Percentiles rank a stretch among this genome's conserved stretches.
Conservation (phyloP, 2,888 invertebrate genomes). For the Pandemis cinnamomeana region DNA sequence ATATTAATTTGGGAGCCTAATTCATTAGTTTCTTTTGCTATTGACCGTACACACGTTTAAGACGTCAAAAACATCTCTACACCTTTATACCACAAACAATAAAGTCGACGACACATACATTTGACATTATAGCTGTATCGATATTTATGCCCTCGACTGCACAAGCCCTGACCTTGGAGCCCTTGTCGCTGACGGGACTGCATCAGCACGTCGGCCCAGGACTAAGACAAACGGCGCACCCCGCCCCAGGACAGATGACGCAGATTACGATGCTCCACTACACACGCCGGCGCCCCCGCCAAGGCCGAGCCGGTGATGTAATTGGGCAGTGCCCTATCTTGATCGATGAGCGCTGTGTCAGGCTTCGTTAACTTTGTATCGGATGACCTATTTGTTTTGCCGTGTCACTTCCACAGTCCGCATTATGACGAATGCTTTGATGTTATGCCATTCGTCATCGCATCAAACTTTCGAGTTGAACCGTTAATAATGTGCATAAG, state of each 20-base stretch:
- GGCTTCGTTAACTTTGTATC: neutral
- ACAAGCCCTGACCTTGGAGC: too few relatives aligned
- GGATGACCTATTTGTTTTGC: slow-evolving; percentile 5
- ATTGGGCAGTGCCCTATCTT: slow-evolving; percentile 14
- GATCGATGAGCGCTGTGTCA: slow-evolving; percentile 12
- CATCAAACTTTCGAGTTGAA: neutral
- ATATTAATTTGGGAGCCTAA: too few relatives aligned
- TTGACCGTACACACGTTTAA: too few relatives aligned
- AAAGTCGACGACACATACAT: too few relatives aligned
- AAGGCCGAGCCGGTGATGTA: slow-evolving; percentile 4
- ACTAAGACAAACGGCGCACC: neutral
- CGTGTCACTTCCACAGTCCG: neutral
- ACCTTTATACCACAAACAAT: too few relatives aligned
- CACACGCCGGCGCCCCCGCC: neutral
- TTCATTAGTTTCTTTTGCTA: too few relatives aligned
- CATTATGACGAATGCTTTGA: neutral
- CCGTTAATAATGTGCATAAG: neutral
- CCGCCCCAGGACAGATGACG: slow-evolving; percentile 1
- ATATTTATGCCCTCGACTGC: too few relatives aligned
- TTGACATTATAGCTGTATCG: too few relatives aligned
- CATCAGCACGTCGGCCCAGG: neutral
- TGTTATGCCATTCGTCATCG: neutral
- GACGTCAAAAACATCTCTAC: too few relatives aligned
- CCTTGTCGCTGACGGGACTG: too few relatives aligned
- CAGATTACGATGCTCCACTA: slow-evolving; percentile 3